Evolutionary conservation across 2,113 vertebrate species (phyloP), one percentile per base, ranked within the genome.

Genomic region (Rhea pennata): DNA sequence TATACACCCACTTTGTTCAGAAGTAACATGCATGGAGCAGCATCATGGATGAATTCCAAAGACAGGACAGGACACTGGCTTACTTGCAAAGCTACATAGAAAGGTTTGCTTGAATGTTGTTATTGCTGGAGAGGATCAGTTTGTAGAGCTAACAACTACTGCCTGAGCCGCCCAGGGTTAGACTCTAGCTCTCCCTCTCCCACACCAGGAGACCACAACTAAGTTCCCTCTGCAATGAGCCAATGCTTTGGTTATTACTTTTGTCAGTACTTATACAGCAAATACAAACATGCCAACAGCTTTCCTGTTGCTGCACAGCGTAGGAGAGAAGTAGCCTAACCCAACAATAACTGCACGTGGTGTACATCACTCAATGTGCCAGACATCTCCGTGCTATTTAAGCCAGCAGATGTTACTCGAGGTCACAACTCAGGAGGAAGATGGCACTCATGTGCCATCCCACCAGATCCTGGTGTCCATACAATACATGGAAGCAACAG

Each of bases 1-100:
- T 10, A 14, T 0, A 1, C n/a, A 21, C 64, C 42, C 10, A 26
- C 5, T 6, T 5, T 74, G 17, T 22, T 13, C 12, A 44, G 39
- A 73, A 94, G 42, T 12, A 22, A 29, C 19, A 40, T 66, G 9
- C 0, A 2, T 4, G 26, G 33, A 94, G 17, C 27, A 39, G n/a
- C 31, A 3, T 2, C 4, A 4, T 10, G 36, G 20, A 17, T 20
- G 40, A 72, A 8, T 8, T 16, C 13, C 8, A 36, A 29, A 83
- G 22, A 23, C 0, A 27, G 36, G 36, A 42, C 12, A 56, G 51
- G 42, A 16, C 29, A 53, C 26, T 11, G 31, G 14, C 7, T 59
- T 33, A 13, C 50, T 16, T 70, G 26, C 12, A 61, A 36, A 54
- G 17, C 15, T 39, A 12, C 22, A 4, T 1, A 9, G 26, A 23